Conservation (phyloP, 2,888 invertebrate genomes). For the Temnothorax unifasciatus region DNA sequence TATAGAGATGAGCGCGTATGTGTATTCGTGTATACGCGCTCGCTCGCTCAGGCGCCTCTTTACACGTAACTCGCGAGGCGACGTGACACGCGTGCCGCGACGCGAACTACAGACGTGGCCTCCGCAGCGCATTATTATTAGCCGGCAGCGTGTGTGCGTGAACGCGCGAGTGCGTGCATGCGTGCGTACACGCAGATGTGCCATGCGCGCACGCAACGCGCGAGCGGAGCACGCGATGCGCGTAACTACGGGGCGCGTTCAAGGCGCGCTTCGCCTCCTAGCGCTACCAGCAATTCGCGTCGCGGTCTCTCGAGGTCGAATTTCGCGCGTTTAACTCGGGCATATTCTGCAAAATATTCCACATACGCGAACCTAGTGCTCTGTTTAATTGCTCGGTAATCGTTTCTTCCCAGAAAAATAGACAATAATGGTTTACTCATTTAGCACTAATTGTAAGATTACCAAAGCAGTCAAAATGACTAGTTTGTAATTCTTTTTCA, state of each 20-base stretch:
- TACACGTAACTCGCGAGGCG: conserved; percentile 40
- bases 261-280: conserved; percentile 13
- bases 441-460: no score
- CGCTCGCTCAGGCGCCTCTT: conserved; percentile 26
- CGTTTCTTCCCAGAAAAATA: neutral
- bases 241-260: conserved; percentile 35
- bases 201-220: conserved; percentile 75
- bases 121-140: conserved; percentile 69
- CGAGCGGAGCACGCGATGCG: conserved; percentile 72
- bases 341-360: neutral
- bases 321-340: neutral
- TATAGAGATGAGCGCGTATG: conserved; percentile 18
- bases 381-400: neutral
- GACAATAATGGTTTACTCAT: neutral
- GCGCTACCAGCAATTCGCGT: neutral
- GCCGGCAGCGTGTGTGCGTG: conserved; percentile 62
- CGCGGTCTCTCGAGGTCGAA: neutral
- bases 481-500: neutral
- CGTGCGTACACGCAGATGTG: conserved; percentile 72
- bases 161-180: conserved; percentile 59
- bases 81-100: conserved; percentile 55
- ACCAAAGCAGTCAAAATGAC: neutral
- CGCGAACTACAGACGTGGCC: conserved; percentile 53
- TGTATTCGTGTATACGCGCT: conserved; percentile 13
- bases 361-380: neutral